Evolutionary conservation across 2,113 vertebrate genomes (phyloP), one percentile per base, ranked within the genome.

Genomic region (Amphiprion ocellaris): DNA sequence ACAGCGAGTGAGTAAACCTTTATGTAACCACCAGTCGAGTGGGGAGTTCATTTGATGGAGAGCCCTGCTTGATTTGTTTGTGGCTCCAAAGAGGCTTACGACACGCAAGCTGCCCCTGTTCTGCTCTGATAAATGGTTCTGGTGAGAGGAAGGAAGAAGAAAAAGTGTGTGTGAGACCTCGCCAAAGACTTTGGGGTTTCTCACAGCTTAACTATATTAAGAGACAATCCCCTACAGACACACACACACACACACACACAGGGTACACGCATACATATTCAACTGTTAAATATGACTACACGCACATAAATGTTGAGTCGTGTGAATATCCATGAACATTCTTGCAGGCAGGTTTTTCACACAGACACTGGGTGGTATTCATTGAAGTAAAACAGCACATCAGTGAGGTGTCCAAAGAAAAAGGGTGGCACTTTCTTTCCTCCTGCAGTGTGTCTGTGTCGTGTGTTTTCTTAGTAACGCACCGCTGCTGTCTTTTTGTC

Each of bases 51-150:
- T 92, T 92, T 93, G 91, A 92, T 91, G 91, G 88, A 93, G 89
- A 91, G 85, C 90, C 90, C 81, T 73, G 87, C 90, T 91, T 92
- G 88, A 92, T 94, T 94, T 94, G 93, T 94, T 94, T 94, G 93
- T 92, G 92, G 91, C 92, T 92, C 93, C 91, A 88, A 90, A 92
- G 89, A 91, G 91, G 91, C 90, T 91, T 91, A 90, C 78, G 81
- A 92, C 90, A 91, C 87, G 89, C 90, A 87, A 85, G 90, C 90
- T 92, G 90, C 91, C 92, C 90, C 93, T 89, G 89, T 92, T 91
- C 87, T 85, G 77, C 88, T 86, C 92, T 94, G 91, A 90, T 91
- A 86, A 92, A 92, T 91, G 85, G 81, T 82, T 89, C 81, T 91
- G 84, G 69, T 87, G 89, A 89, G 90, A 80, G 77, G 87, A 87